phyloP scores from a whole-genome alignment of 2,888 invertebrate species.

The Belgica antarctica region DNA sequence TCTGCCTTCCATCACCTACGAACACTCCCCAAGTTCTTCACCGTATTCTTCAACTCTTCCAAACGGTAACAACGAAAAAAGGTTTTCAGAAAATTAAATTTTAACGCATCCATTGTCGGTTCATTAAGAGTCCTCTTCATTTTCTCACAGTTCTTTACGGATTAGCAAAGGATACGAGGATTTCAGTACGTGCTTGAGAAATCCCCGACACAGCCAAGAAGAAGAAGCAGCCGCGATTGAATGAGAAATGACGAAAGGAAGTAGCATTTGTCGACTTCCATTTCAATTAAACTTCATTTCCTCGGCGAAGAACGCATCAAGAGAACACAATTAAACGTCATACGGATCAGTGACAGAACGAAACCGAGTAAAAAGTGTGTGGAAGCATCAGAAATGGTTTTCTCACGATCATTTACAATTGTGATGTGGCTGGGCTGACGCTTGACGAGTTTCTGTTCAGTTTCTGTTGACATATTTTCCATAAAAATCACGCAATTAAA shows the following conservation, averaged over 20 bases:
- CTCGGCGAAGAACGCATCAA: neutral
- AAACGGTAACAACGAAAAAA: neutral
- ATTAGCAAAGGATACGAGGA: neutral
- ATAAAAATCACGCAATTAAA: slow-evolving; percentile 11
- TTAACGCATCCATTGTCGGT: slow-evolving; percentile 26
- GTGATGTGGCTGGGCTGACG: slow-evolving; percentile 7
- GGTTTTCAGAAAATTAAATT: neutral
- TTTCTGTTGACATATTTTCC: neutral
- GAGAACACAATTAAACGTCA: neutral
- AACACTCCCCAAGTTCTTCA: neutral
- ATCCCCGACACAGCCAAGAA: neutral
- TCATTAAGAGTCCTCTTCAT: neutral
- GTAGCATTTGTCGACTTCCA: slow-evolving; percentile 26
- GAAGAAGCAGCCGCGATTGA: neutral
- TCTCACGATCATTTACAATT: slow-evolving; percentile 7
- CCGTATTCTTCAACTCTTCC: neutral
- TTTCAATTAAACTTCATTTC: slow-evolving; percentile 26
- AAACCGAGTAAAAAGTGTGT: slow-evolving; percentile 13
- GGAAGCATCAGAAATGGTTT: neutral
- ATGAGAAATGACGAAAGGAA: slow-evolving; percentile 19
- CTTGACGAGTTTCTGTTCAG: neutral
- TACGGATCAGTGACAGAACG: slow-evolving; percentile 10
- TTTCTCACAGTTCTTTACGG: slow-evolving; percentile 22
- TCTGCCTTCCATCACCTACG: too few relatives aligned
- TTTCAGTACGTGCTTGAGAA: neutral